Conservation (phyloP, 2,797 vertebrate genomes). For the Odontamblyopus rebecca region DNA sequence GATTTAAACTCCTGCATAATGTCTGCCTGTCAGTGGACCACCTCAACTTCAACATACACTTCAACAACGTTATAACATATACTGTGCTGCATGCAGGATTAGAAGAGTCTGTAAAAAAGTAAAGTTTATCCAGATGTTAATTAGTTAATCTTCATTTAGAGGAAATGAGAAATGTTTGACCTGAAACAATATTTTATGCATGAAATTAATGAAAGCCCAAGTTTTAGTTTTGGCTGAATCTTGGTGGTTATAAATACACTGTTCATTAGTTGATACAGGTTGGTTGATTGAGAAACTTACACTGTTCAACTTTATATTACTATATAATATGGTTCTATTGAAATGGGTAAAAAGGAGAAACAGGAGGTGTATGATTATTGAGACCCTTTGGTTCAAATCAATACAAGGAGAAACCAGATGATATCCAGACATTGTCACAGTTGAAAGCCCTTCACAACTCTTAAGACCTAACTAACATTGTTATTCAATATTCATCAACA, state of each 20-base stretch:
- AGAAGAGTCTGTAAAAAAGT: too few relatives aligned
- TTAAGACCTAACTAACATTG: constrained; percentile 38
- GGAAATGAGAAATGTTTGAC: background rate
- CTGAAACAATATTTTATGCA: background rate
- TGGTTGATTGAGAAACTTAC: background rate
- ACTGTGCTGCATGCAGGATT: too few relatives aligned
- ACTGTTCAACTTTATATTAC: background rate
- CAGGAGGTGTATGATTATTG: constrained; percentile 6
- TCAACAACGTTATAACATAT: background rate
- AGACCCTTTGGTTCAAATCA: constrained; percentile 50
- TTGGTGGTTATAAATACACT: background rate
- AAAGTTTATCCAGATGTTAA: too few relatives aligned
- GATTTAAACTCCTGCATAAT: background rate
- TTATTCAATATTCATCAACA: constrained; percentile 13
- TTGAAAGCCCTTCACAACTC: constrained; percentile 66
- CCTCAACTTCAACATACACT: background rate
- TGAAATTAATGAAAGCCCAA: background rate
- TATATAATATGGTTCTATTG: background rate
- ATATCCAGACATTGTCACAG: constrained; percentile 73
- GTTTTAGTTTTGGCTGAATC: background rate
- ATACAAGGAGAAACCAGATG: constrained; percentile 68
- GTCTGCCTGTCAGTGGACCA: constrained; percentile 78
- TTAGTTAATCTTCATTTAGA: too few relatives aligned
- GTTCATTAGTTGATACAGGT: background rate
- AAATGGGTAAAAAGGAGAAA: constrained; percentile 24